Evolutionary conservation across 1,140 invertebrate species (phyloP).

Genomic region (Magallana ariakensis): DNA sequence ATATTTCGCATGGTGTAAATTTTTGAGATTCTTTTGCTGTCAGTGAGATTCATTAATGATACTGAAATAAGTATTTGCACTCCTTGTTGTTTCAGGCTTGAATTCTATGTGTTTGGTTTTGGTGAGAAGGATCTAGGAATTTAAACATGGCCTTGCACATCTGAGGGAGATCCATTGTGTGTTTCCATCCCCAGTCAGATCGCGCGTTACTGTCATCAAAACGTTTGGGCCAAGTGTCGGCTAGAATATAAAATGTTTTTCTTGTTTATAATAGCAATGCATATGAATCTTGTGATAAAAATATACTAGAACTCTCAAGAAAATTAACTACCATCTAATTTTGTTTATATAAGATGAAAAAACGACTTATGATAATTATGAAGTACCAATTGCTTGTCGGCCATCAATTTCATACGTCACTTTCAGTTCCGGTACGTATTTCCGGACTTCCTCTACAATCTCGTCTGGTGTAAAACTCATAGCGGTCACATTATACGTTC

Average conservation of each 20-base stretch:
- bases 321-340: too few species aligned
- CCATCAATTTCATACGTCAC: slow-evolving; percentile 91
- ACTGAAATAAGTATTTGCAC: neutral
- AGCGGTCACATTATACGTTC: slow-evolving; percentile 95
- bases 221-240: slow-evolving; percentile 94
- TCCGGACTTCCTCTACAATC: slow-evolving; percentile 86
- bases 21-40: slow-evolving; percentile 8
- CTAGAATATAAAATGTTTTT: slow-evolving; percentile 80
- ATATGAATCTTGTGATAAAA: too few species aligned
- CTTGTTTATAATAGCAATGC: too few species aligned
- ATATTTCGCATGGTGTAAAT: neutral
- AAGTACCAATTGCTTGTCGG: slow-evolving; percentile 90
- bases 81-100: neutral
- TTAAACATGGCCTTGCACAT: slow-evolving; percentile 90
- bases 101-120: neutral
- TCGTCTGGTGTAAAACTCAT: slow-evolving; percentile 96
- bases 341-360: too few species aligned
- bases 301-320: too few species aligned
- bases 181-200: slow-evolving; percentile 92
- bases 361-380: neutral
- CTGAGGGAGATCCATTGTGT: slow-evolving; percentile 87
- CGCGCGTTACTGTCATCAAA: slow-evolving; percentile 94
- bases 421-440: slow-evolving; percentile 89
- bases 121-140: slow-evolving; percentile 67
- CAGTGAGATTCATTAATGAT: neutral